phyloP scores from a whole-genome alignment of 2,888 invertebrate species.

The Byasa hedistus region DNA sequence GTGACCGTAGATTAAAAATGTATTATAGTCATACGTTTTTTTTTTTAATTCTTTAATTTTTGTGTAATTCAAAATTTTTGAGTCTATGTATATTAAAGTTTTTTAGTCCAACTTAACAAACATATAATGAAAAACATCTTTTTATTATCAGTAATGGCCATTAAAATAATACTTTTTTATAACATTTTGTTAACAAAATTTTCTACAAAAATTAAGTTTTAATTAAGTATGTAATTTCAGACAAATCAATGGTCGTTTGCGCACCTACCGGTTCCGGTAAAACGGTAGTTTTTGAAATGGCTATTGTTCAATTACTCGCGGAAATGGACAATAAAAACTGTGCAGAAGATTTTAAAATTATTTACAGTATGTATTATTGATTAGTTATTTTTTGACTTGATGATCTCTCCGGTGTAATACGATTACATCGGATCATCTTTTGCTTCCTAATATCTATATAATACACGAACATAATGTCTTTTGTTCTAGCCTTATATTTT shows the following conservation, averaged over 20 bases:
- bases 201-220: neutral
- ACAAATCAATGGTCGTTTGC: constrained; percentile 85
- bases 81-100: too few relatives aligned
- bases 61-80: too few relatives aligned
- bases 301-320: constrained; percentile 84
- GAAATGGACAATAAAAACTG: constrained; percentile 64
- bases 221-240: constrained; percentile 54
- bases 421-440: neutral
- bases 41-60: too few relatives aligned
- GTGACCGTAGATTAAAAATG: neutral
- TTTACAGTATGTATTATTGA: constrained; percentile 81
- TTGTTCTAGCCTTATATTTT: too few relatives aligned
- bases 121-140: too few relatives aligned
- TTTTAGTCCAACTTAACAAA: too few relatives aligned
- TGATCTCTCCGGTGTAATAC: neutral
- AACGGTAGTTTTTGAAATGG: constrained; percentile 90
- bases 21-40: too few relatives aligned
- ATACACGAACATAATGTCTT: neutral
- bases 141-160: neutral
- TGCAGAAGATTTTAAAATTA: constrained; percentile 81
- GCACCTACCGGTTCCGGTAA: constrained; percentile 93
- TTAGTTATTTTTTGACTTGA: neutral
- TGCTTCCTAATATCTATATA: neutral
- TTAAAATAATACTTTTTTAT: neutral
- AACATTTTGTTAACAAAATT: neutral